Evolutionary conservation across 2,888 invertebrate species (phyloP).

Genomic region (Drosophila differens): DNA sequence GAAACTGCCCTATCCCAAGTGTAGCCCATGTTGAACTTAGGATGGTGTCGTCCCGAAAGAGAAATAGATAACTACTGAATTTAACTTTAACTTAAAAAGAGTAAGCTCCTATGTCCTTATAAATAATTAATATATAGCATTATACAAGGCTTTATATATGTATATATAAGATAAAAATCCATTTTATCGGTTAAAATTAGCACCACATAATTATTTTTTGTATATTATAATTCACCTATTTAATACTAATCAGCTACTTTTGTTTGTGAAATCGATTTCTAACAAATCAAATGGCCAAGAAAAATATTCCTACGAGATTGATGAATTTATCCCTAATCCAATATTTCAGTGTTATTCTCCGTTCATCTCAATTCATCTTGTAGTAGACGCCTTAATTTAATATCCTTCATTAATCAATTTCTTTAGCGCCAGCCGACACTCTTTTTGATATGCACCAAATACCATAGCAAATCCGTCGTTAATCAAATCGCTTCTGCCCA

Average conservation of each 20-base stretch:
- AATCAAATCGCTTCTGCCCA: slow-evolving; percentile 16
- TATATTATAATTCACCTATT: background rate
- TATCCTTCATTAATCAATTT: background rate
- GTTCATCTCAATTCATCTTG: background rate
- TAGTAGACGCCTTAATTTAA: background rate
- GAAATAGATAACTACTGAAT: no score
- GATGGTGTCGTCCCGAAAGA: background rate
- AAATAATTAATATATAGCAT: no score
- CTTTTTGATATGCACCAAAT: background rate
- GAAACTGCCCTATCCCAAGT: slow-evolving; percentile 28
- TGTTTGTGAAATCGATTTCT: background rate
- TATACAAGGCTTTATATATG: no score
- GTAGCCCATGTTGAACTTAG: background rate
- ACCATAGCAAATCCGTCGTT: slow-evolving; percentile 12
- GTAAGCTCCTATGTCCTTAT: no score
- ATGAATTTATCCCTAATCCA: background rate
- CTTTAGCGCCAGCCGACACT: background rate
- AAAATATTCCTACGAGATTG: background rate
- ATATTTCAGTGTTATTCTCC: background rate
- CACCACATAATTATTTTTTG: no score
- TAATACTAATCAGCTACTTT: background rate
- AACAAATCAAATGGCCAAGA: background rate
- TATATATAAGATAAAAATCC: no score
- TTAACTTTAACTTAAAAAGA: no score
- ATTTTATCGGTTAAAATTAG: no score